Evolutionary conservation across 1,140 invertebrate genomes (phyloP).

Genomic region (Brachionus rubens): DNA sequence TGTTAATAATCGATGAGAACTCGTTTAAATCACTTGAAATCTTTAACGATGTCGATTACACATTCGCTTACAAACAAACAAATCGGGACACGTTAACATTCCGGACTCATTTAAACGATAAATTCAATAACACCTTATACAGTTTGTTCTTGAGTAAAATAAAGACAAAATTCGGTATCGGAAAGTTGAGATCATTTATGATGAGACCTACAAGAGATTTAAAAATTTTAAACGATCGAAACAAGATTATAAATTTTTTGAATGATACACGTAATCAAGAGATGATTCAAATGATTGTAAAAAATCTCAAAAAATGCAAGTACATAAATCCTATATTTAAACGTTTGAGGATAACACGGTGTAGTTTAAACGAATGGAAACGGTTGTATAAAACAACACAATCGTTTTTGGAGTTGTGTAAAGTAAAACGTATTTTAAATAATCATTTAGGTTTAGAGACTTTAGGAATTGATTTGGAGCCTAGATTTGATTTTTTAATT

Average conservation of each 20-base stretch:
- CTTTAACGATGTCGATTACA: slow-evolving; percentile 32
- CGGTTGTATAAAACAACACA: slow-evolving; percentile 19
- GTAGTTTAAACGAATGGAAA: slow-evolving; percentile 15
- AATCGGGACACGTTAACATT: slow-evolving; percentile 6
- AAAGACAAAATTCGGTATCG: slow-evolving; percentile 41
- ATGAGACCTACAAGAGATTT: slow-evolving; percentile 28
- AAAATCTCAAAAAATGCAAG: slow-evolving; percentile 31
- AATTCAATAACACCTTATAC: slow-evolving; percentile 36
- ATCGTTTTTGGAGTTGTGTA: slow-evolving; percentile 8
- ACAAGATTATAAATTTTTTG: slow-evolving; percentile 12
- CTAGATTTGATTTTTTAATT: slow-evolving; percentile 25
- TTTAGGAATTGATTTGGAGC: not conserved
- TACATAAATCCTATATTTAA: slow-evolving; percentile 35
- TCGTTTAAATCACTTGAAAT: slow-evolving; percentile 40
- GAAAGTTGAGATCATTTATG: slow-evolving; percentile 40
- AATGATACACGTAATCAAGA: not conserved
- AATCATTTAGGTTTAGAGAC: not conserved
- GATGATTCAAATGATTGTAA: not conserved
- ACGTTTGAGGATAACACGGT: not conserved
- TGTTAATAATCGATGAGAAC: slow-evolving; percentile 6
- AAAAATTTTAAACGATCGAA: not conserved
- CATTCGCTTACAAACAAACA: slow-evolving; percentile 31
- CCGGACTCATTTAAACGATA: slow-evolving; percentile 35
- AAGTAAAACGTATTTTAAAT: not conserved
- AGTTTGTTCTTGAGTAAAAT: slow-evolving; percentile 35